Conservation (phyloP, 1,140 invertebrate genomes). For the Drosophila lacertosa region DNA sequence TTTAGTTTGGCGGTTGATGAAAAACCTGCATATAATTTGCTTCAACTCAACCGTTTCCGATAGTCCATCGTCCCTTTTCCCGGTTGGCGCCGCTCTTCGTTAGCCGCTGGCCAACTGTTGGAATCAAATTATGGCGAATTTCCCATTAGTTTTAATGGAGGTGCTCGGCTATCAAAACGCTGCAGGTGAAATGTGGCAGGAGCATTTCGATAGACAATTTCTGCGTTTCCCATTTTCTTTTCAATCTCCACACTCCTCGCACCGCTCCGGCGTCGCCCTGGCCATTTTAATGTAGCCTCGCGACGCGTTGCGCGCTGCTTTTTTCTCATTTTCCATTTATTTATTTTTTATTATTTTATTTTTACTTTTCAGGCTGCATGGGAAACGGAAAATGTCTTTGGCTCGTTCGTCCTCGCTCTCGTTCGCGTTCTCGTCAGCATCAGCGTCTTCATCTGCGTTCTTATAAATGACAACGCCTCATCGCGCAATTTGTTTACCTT, state of each 20-base stretch:
- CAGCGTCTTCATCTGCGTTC: not conserved
- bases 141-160: conserved; percentile 82
- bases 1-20: too few species aligned
- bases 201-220: conserved; percentile 73
- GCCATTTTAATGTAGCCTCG: conserved; percentile 63
- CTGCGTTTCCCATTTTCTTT: conserved; percentile 43
- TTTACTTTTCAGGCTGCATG: conserved; percentile 16
- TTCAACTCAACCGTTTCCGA: not conserved
- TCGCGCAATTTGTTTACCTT: conserved; percentile 84
- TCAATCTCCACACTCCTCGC: conserved; percentile 7
- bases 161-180: conserved; percentile 64
- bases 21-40: not conserved
- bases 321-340: conserved; percentile 81
- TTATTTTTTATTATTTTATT: conserved; percentile 77
- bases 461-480: conserved; percentile 83
- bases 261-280: conserved; percentile 8
- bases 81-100: not conserved
- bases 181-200: conserved; percentile 69
- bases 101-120: conserved; percentile 29
- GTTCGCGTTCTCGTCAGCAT: not conserved
- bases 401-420: conserved; percentile 25
- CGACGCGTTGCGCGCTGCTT: conserved; percentile 17
- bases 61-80: not conserved
- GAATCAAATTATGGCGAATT: conserved; percentile 81
- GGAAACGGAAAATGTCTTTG: conserved; percentile 76